Conservation (phyloP, 2,797 vertebrate genomes). For the Takifugu ocellatus region DNA sequence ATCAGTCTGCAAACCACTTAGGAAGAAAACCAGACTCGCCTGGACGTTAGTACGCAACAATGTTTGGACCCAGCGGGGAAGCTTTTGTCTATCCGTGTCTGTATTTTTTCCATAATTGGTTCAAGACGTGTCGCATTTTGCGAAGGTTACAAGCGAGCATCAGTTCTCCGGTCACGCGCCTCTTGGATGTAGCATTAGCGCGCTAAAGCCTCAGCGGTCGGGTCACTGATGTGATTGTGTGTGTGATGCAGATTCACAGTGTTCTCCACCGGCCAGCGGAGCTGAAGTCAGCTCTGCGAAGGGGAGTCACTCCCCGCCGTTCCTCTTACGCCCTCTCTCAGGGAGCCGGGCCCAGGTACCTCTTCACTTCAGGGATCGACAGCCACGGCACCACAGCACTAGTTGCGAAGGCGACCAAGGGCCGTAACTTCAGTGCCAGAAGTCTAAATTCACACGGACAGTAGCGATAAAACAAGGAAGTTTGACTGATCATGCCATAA, state of each 20-base stretch:
- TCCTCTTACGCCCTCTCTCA: conserved; percentile 86
- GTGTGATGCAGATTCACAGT: conserved; percentile 66
- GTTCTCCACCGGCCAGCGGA: conserved; percentile 42
- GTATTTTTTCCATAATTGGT: too few relatives aligned
- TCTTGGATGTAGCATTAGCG: too few relatives aligned
- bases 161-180: too few relatives aligned
- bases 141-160: too few relatives aligned
- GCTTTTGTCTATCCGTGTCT: too few relatives aligned
- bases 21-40: too few relatives aligned
- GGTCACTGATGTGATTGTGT: conserved; percentile 8
- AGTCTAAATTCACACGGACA: conserved; percentile 5
- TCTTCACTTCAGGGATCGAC: conserved; percentile 68
- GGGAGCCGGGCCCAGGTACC: conserved; percentile 69
- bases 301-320: conserved; percentile 53
- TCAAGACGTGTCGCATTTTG: too few relatives aligned
- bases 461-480: not conserved
- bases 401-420: conserved; percentile 33
- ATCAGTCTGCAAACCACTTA: too few relatives aligned
- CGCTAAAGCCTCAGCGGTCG: too few relatives aligned
- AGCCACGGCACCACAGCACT: conserved; percentile 15
- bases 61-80: too few relatives aligned
- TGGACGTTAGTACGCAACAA: too few relatives aligned
- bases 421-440: not conserved
- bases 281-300: conserved; percentile 55
- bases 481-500: not conserved